phyloP scores from a whole-genome alignment of 1,140 invertebrate genomes.

The Magallana ariakensis region DNA sequence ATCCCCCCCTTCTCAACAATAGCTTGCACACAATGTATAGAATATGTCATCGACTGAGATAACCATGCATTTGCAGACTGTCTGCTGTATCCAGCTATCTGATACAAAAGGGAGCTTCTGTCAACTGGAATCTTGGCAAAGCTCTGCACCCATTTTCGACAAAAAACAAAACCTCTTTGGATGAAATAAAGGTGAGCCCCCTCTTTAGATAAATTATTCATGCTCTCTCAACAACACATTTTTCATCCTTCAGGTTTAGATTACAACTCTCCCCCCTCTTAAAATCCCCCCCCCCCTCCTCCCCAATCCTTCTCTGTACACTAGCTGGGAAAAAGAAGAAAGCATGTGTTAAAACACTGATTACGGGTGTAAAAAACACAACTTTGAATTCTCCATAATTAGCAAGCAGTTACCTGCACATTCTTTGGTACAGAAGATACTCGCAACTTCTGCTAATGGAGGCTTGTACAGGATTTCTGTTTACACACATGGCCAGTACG shows the following conservation, averaged over 20 bases:
- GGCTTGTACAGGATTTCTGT: slow-evolving; percentile 8
- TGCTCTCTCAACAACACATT: neutral
- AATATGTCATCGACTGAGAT: slow-evolving; percentile 25
- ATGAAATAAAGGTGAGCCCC: slow-evolving; percentile 7
- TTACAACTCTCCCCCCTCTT: slow-evolving; percentile 21
- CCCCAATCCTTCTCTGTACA: neutral
- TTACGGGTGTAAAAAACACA: slow-evolving; percentile 24
- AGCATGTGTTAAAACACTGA: slow-evolving; percentile 27
- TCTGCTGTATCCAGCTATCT: neutral
- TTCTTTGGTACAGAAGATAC: slow-evolving; percentile 22
- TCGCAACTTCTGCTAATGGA: slow-evolving; percentile 22
- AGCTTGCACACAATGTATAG: slow-evolving; percentile 34
- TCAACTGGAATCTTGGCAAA: slow-evolving; percentile 19
- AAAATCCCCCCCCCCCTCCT: neutral
- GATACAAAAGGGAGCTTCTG: slow-evolving; percentile 26
- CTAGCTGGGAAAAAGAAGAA: neutral
- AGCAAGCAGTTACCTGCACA: slow-evolving; percentile 14
- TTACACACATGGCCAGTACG: slow-evolving; percentile 23
- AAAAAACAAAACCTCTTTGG: slow-evolving; percentile 34
- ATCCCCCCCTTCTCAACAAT: slow-evolving; percentile 27
- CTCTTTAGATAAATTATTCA: slow-evolving; percentile 29
- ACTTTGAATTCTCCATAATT: slow-evolving; percentile 15
- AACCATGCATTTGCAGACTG: slow-evolving; percentile 11
- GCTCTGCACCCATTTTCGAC: neutral
- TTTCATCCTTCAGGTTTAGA: slow-evolving; percentile 18